A percentile compares a stretch with the other conserved stretches of the same genome.
These are phyloP conservation scores for Phycodurus eques DNA, from an alignment of 2,113 vertebrate species.

Conservation along the genomic window DNA sequence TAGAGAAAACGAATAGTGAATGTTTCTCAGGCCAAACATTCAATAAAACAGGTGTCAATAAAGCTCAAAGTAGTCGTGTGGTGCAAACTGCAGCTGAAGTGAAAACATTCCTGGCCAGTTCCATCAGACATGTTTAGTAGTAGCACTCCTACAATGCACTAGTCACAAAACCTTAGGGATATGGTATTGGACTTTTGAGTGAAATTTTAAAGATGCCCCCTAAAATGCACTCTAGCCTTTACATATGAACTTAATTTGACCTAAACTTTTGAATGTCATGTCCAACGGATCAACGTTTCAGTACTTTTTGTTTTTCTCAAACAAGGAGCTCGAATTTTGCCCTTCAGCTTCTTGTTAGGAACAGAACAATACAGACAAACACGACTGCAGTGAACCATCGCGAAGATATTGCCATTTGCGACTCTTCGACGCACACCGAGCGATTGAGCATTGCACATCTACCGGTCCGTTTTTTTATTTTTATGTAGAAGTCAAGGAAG, in stretches of 20 bases:
- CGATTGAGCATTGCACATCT: too few species aligned
- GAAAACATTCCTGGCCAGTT: conserved; percentile 42
- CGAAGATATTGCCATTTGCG: too few species aligned
- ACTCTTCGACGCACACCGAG: too few species aligned
- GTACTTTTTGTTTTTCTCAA: too few species aligned
- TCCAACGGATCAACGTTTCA: not conserved
- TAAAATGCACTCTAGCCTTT: not conserved
- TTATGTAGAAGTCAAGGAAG: too few species aligned
- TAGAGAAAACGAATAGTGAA: not conserved
- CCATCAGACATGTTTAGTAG: conserved; percentile 35
- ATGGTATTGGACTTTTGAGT: too few species aligned
- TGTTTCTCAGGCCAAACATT: not conserved
- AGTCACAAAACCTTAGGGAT: not conserved
- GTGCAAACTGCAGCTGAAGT: conserved; percentile 33
- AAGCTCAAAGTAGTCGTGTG: conserved; percentile 37
- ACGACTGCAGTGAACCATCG: too few species aligned
- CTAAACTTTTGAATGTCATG: not conserved
- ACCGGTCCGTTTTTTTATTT: too few species aligned
- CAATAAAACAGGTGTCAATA: conserved; percentile 10
- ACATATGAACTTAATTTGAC: not conserved
- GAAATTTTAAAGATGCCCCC: not conserved
- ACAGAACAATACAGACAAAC: too few species aligned
- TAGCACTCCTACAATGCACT: conserved; percentile 22
- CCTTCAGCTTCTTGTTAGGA: too few species aligned
- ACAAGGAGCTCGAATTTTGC: too few species aligned